phyloP scores from a whole-genome alignment of 23 tunicate genomes.

The Diplosoma virens region DNA sequence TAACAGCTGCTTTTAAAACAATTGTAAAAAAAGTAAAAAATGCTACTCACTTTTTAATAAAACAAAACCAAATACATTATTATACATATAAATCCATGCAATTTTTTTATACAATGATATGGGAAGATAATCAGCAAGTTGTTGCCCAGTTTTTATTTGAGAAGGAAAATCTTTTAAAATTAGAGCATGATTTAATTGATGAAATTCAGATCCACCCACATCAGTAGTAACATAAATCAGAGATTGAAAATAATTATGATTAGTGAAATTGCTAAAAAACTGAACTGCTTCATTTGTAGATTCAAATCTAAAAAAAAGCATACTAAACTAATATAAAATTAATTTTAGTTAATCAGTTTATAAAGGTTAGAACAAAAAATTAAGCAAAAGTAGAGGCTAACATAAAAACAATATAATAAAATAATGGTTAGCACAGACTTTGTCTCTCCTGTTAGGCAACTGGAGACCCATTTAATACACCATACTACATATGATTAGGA shows the following conservation, averaged over 20 bases:
- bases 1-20: neutral
- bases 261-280: neutral
- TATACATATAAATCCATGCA: constrained; percentile 48
- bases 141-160: constrained; percentile 37
- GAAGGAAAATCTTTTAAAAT: constrained; percentile 47
- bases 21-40: neutral
- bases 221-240: constrained; percentile 45
- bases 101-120: constrained; percentile 24
- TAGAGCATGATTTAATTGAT: constrained; percentile 20
- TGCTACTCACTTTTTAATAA: constrained; percentile 41
- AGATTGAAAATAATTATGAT: neutral
- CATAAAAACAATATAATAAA: too few relatives aligned
- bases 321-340: neutral
- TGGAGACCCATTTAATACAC: too few relatives aligned
- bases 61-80: constrained; percentile 37
- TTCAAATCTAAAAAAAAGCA: constrained; percentile 38
- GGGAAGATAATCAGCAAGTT: constrained; percentile 45
- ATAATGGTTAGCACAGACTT: too few relatives aligned
- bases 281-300: neutral
- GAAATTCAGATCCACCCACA: constrained; percentile 19
- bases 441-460: too few relatives aligned
- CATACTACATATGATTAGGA: too few relatives aligned
- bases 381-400: too few relatives aligned
- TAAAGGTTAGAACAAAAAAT: too few relatives aligned
- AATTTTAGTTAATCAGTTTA: neutral